Conservation (phyloP, 2,113 vertebrate species). For the Oncorhynchus tshawytscha region DNA sequence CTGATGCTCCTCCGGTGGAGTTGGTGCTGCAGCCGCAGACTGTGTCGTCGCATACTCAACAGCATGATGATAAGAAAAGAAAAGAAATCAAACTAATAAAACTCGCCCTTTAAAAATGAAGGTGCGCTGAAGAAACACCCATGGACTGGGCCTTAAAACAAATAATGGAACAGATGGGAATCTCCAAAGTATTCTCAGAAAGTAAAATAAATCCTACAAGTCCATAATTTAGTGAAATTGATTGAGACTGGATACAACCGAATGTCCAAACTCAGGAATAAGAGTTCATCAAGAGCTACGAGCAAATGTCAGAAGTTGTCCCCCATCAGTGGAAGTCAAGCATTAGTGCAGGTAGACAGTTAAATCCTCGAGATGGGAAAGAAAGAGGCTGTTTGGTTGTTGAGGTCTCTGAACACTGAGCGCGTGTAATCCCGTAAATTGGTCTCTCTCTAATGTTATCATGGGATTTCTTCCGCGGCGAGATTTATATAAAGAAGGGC, state of each 20-base stretch:
- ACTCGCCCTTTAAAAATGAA: slow-evolving; percentile 11
- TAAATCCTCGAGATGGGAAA: background rate
- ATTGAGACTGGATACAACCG: background rate
- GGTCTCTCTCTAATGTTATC: slow-evolving; percentile 57
- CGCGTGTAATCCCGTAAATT: slow-evolving; percentile 62
- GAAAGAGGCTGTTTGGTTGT: background rate
- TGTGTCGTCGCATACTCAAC: slow-evolving; percentile 85
- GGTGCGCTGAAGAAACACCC: background rate
- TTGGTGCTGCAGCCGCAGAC: slow-evolving; percentile 80
- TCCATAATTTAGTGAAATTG: background rate
- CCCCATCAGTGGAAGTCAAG: background rate
- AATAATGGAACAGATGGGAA: background rate
- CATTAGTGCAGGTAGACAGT: background rate
- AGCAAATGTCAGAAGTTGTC: background rate
- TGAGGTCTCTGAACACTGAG: background rate
- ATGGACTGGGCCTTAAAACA: background rate
- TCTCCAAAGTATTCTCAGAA: background rate
- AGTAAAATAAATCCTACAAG: background rate
- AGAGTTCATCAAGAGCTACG: too few relatives aligned
- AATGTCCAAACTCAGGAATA: background rate
- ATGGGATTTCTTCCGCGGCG: slow-evolving; percentile 67
- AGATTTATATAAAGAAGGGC: slow-evolving; percentile 73
- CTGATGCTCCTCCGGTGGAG: slow-evolving; percentile 95
- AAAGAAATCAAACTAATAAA: background rate
- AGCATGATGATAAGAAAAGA: slow-evolving; percentile 75